phyloP scores from a whole-genome alignment of 2,888 invertebrate genomes.

The Emesis russula region DNA sequence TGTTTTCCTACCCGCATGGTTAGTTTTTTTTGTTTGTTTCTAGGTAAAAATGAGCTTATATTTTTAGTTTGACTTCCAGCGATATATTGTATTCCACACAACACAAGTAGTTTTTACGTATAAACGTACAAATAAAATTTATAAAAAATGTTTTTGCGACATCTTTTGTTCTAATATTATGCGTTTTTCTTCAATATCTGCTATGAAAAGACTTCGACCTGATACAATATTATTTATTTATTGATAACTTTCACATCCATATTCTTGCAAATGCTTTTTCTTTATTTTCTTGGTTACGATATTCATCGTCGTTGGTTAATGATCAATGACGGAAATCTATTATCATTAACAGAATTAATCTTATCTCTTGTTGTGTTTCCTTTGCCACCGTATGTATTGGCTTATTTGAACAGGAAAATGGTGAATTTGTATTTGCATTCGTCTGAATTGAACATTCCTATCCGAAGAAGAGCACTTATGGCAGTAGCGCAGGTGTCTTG shows the following conservation, averaged over 20 bases:
- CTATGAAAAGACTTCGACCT: too few relatives aligned
- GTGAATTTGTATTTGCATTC: constrained; percentile 18
- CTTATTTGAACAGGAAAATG: constrained; percentile 43
- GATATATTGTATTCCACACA: too few relatives aligned
- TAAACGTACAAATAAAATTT: too few relatives aligned
- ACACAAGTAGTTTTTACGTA: too few relatives aligned
- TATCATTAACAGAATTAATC: not conserved
- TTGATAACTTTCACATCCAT: not conserved
- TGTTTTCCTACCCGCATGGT: too few relatives aligned
- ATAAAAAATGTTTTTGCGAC: too few relatives aligned
- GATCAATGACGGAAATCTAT: constrained; percentile 5
- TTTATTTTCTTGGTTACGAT: not conserved
- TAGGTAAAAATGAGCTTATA: too few relatives aligned
- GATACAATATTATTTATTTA: too few relatives aligned
- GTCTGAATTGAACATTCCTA: constrained; percentile 31
- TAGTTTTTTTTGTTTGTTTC: too few relatives aligned
- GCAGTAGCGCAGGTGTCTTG: constrained; percentile 38
- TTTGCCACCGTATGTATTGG: not conserved
- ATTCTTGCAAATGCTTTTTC: not conserved
- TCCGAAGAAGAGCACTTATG: constrained; percentile 16
- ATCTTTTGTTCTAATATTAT: too few relatives aligned
- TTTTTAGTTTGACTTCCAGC: too few relatives aligned
- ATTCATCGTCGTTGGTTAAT: not conserved
- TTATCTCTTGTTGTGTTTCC: not conserved
- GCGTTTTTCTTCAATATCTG: too few relatives aligned